Conservation (phyloP, 2,797 vertebrate species). For the Tokudaia tokunoshimensis region DNA sequence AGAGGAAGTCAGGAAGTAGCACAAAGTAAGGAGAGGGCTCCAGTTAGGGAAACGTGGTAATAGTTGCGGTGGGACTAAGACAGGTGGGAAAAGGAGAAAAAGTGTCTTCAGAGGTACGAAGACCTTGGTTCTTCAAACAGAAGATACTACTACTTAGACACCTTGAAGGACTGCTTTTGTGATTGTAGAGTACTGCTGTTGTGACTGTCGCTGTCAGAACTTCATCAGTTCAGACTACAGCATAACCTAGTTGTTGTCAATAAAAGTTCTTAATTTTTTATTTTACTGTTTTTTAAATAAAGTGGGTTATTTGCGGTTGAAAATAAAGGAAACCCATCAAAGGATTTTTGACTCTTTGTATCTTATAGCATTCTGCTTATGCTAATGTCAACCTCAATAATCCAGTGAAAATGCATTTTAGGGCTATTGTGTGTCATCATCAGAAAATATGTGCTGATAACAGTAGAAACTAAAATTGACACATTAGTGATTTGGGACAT, state of each 20-base stretch:
- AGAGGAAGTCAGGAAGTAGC: not conserved
- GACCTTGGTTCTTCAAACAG: not conserved
- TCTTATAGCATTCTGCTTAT: slow-evolving; percentile 50
- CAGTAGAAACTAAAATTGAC: slow-evolving; percentile 57
- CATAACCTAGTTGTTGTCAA: slow-evolving; percentile 4
- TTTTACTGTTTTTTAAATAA: slow-evolving; percentile 40
- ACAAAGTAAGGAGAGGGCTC: not conserved
- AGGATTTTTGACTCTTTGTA: slow-evolving; percentile 11
- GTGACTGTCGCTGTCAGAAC: not conserved
- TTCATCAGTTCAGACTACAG: not conserved
- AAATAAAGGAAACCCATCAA: slow-evolving; percentile 20
- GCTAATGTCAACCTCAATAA: slow-evolving; percentile 47
- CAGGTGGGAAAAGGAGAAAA: fast-evolving
- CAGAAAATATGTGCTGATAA: slow-evolving; percentile 53
- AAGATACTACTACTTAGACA: not conserved
- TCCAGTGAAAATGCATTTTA: slow-evolving; percentile 17
- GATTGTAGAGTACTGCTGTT: not conserved
- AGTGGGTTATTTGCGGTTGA: not conserved
- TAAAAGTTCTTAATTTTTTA: not conserved
- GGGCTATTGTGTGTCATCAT: slow-evolving; percentile 3
- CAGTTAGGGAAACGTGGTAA: not conserved
- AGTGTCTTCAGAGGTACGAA: not conserved
- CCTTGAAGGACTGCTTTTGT: not conserved
- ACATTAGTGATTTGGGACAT: slow-evolving; percentile 35
- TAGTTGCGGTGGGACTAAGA: too few species aligned